Evolutionary conservation across 2,888 invertebrate species (phyloP), one percentile per base, ranked within the genome.

Genomic region (Amphipoea oculea): DNA sequence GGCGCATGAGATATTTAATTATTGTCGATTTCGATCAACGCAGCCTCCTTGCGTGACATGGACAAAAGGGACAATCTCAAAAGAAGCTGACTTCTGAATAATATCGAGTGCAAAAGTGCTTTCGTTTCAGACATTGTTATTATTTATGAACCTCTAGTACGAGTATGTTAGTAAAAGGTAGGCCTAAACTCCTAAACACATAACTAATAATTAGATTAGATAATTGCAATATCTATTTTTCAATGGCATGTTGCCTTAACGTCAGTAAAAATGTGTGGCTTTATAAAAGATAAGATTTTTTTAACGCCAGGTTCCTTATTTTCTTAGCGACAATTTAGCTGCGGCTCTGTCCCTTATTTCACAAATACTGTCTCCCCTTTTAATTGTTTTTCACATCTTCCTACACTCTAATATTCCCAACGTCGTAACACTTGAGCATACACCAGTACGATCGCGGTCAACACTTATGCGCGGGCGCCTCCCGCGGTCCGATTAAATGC

Each of bases 1-100:
- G 92, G 94, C 92, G 94, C 95, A 95, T 94, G 93, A 95, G 95
- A 95, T 96, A 95, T 96, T 96, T 96, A 96, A 96, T 96, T 96
- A 96, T 93, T 92, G 92, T 87, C 92, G 95, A 96, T 96, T 95
- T 88, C 92, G 94, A 96, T 96, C 96, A 92, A 92, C 90, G 91
- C 91, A 88, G 91, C 91, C 89, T 90, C 93, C 93, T 95, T 93
- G 96, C 96, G 96, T 96, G 96, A 95, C 95, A 93, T 88, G 92
- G 91, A 92, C 93, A 91, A 92, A 93, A 92, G 91, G 89, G 89
- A 92, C 91, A 91, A 92, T 94, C 92, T 92, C 90, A 89, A 94
- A 92, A 93, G 91, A 91, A 89, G 84, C 86, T 89, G 84, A 86
- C 89, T 90, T 85, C 86, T 83, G 77, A 85, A 91, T 92, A 94